Conservation (phyloP, 2,888 invertebrate species). For the Drosophila trichaetosa region DNA sequence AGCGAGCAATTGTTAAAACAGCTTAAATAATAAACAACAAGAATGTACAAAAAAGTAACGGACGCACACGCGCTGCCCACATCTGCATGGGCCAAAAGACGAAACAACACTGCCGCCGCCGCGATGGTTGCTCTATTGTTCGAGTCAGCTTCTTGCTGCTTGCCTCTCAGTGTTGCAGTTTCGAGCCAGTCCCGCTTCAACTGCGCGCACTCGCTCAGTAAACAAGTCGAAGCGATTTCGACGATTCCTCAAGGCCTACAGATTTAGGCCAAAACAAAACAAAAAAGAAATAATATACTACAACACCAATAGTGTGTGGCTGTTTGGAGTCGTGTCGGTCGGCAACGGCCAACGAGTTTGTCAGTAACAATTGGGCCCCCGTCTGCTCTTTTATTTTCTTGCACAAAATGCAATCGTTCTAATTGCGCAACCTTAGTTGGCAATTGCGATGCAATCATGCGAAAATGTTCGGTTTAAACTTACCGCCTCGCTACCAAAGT, state of each 20-base stretch:
- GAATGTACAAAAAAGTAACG: conserved; percentile 68
- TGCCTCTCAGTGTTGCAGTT: conserved; percentile 58
- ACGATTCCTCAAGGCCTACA: conserved; percentile 81
- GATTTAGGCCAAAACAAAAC: conserved; percentile 69
- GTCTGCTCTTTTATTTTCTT: conserved; percentile 57
- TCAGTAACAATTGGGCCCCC: conserved; percentile 48
- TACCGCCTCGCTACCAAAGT: conserved; percentile 32
- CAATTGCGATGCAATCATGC: conserved; percentile 45
- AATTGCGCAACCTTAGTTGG: conserved; percentile 63
- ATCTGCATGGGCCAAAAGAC: conserved; percentile 77
- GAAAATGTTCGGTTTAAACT: conserved; percentile 42
- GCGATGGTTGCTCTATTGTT: conserved; percentile 61
- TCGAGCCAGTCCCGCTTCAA: conserved; percentile 60
- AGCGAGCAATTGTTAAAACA: conserved; percentile 67
- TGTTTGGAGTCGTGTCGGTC: conserved; percentile 37
- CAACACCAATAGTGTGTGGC: conserved; percentile 47
- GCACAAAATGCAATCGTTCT: conserved; percentile 71
- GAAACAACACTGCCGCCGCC: conserved; percentile 71
- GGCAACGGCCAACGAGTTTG: conserved; percentile 53
- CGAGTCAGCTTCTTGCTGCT: conserved; percentile 26
- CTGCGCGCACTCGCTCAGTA: conserved; percentile 70
- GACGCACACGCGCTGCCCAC: conserved; percentile 79
- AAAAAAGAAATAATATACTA: conserved; percentile 58
- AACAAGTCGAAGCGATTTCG: conserved; percentile 80
- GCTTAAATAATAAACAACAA: conserved; percentile 73